Evolutionary conservation across 2,888 invertebrate genomes (phyloP).

Genomic region (Endotricha flammealis): DNA sequence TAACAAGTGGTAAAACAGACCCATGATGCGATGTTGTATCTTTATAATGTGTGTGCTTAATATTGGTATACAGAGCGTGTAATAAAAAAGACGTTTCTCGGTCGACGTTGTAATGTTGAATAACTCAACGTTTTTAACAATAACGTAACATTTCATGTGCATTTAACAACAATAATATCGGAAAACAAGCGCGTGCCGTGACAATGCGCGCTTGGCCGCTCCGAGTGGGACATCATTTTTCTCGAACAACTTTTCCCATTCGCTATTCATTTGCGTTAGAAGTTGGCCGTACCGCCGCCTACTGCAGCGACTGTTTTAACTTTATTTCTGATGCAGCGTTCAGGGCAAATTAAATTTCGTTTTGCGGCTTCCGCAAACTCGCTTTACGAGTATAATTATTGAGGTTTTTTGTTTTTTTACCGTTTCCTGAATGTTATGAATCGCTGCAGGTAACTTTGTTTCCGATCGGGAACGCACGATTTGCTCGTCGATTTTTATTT

Average conservation of each 20-base stretch:
- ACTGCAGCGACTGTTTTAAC: slow-evolving; percentile 77
- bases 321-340: slow-evolving; percentile 78
- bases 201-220: slow-evolving; percentile 52
- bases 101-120: slow-evolving; percentile 10
- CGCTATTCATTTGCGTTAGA: slow-evolving; percentile 79
- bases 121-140: slow-evolving; percentile 22
- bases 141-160: slow-evolving; percentile 43
- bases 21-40: no score
- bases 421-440: slow-evolving; percentile 46
- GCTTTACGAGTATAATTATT: slow-evolving; percentile 69
- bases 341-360: slow-evolving; percentile 78
- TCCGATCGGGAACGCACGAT: slow-evolving; percentile 30
- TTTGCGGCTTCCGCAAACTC: slow-evolving; percentile 75
- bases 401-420: slow-evolving; percentile 49
- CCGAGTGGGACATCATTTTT: slow-evolving; percentile 74
- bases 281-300: slow-evolving; percentile 68
- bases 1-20: no score
- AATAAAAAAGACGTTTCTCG: no score
- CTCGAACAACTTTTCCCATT: slow-evolving; percentile 76
- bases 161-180: slow-evolving; percentile 66
- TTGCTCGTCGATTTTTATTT: slow-evolving; percentile 27
- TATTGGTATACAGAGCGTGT: no score
- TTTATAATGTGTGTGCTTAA: no score
- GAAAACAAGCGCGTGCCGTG: slow-evolving; percentile 44
- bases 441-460: slow-evolving; percentile 50